Conservation (phyloP, 1,140 invertebrate genomes). For the Agrilus planipennis region DNA sequence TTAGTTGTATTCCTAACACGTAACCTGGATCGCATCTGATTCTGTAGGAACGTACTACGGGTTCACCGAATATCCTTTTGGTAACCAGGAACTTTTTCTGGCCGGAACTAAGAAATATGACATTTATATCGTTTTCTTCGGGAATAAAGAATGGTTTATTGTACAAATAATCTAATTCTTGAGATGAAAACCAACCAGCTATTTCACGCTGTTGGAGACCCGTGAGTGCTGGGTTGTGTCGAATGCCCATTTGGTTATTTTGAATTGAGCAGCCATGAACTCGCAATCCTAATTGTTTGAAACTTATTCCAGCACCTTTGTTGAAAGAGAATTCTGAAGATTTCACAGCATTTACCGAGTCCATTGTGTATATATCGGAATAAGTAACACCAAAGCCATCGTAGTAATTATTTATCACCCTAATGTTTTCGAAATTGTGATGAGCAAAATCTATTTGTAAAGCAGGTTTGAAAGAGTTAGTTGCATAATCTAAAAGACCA, state of each 20-base stretch:
- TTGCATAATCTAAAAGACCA: constrained; percentile 87
- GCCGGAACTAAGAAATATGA: constrained; percentile 50
- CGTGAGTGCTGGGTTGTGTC: constrained; percentile 82
- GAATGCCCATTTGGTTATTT: constrained; percentile 79
- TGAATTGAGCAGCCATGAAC: constrained; percentile 65
- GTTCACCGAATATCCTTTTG: constrained; percentile 44
- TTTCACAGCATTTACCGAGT: constrained; percentile 71
- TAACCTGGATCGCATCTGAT: constrained; percentile 60
- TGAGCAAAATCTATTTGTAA: constrained; percentile 93
- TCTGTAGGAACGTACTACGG: constrained; percentile 43
- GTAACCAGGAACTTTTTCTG: constrained; percentile 71
- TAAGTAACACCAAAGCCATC: constrained; percentile 83
- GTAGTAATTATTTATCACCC: constrained; percentile 68
- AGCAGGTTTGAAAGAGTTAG: constrained; percentile 80
- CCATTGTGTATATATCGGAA: constrained; percentile 76
- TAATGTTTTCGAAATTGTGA: constrained; percentile 77
- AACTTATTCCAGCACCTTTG: constrained; percentile 74
- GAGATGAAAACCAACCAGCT: constrained; percentile 78
- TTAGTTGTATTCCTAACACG: constrained; percentile 66
- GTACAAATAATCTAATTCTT: constrained; percentile 50
- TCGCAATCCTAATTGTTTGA: constrained; percentile 76
- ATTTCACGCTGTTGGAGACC: constrained; percentile 79
- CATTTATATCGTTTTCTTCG: constrained; percentile 39
- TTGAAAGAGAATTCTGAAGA: constrained; percentile 84
- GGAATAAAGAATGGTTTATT: constrained; percentile 61